Evolutionary conservation across 2,888 invertebrate species (phyloP).

Genomic region (Clusia tigrina): DNA sequence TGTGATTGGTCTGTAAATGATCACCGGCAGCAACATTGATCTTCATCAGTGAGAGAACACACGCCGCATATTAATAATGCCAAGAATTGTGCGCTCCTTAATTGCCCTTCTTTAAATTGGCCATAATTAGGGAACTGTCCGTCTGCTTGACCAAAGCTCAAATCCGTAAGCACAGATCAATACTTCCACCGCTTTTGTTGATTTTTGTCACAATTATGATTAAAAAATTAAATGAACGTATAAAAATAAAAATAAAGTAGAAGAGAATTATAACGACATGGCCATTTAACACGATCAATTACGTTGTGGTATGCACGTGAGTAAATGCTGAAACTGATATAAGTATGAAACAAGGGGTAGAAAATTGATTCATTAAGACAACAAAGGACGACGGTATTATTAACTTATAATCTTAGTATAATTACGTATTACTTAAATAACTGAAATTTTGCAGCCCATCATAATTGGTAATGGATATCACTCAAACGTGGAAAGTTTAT

Average conservation of each 20-base stretch:
- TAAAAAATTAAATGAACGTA: constrained; percentile 6
- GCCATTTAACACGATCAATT: constrained; percentile 23
- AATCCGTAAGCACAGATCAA: too few species aligned
- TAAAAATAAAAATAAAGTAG: too few species aligned
- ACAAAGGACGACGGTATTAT: too few species aligned
- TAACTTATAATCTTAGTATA: too few species aligned
- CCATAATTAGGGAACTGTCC: constrained; percentile 54
- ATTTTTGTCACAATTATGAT: constrained; percentile 7
- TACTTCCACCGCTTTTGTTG: background rate
- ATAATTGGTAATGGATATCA: too few species aligned
- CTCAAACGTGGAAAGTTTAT: too few species aligned
- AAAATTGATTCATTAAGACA: too few species aligned
- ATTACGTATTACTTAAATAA: too few species aligned
- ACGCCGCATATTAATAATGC: constrained; percentile 56
- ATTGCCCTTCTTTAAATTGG: constrained; percentile 61
- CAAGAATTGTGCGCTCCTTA: constrained; percentile 42
- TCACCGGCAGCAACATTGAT: constrained; percentile 21
- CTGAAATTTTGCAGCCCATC: too few species aligned
- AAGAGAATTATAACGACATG: too few species aligned
- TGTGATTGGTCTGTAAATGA: constrained; percentile 1
- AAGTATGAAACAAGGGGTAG: too few species aligned
- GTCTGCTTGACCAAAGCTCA: too few species aligned
- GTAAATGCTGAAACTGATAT: background rate
- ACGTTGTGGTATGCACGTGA: background rate
- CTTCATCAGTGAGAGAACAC: constrained; percentile 37